These are phyloP conservation scores for Platorchestia sp. DNA, from an alignment of 1,140 invertebrate species.

Conservation along the genomic window DNA sequence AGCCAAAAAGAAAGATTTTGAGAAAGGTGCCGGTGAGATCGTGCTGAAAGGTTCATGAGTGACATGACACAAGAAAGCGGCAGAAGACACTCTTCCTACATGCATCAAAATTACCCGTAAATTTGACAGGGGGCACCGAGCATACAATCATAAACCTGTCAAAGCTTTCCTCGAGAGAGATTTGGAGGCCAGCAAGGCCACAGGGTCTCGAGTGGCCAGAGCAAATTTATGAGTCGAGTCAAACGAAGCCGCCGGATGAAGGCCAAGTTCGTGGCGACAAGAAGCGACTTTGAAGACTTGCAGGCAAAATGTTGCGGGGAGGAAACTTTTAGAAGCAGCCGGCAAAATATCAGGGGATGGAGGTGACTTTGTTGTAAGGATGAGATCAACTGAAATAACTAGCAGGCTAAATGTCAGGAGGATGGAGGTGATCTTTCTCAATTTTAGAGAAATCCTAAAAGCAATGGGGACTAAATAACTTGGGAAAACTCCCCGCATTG, in stretches of 20 bases:
- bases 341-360: neutral
- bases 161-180: neutral
- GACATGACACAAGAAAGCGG: neutral
- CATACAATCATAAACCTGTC: neutral
- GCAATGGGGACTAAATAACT: too few species aligned
- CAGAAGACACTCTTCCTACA: neutral
- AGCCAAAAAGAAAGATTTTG: too few species aligned
- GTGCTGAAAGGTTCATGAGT: too few species aligned
- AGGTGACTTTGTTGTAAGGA: neutral
- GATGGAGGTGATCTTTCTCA: too few species aligned
- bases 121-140: neutral
- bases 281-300: neutral
- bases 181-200: neutral
- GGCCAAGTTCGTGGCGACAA: neutral
- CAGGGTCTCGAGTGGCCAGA: neutral
- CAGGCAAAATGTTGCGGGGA: neutral
- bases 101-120: neutral
- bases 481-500: too few species aligned
- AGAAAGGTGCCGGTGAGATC: too few species aligned
- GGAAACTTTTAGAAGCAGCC: neutral
- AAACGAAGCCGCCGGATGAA: neutral
- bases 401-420: too few species aligned
- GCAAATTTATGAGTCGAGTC: neutral
- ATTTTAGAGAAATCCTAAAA: too few species aligned
- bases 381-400: too few species aligned